Evolutionary conservation across 2,888 invertebrate genomes (phyloP).

Genomic region (Ditula angustiorana): DNA sequence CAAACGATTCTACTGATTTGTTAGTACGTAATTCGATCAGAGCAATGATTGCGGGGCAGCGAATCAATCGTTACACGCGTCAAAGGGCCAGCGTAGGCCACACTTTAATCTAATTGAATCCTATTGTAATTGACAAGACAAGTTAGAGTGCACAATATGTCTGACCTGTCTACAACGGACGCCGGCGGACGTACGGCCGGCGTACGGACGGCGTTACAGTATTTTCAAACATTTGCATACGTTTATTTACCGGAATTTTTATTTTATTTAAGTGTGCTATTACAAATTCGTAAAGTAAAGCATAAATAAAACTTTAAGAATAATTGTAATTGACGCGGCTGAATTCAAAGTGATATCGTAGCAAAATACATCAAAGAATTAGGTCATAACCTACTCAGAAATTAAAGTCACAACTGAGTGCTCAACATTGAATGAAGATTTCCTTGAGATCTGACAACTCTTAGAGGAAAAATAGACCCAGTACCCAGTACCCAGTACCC

Average conservation of each 20-base stretch:
- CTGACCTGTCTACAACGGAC: background rate
- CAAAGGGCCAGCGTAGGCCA: constrained; percentile 46
- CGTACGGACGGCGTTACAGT: no score
- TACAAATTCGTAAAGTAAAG: no score
- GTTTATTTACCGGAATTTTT: no score
- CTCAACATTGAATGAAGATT: constrained; percentile 7
- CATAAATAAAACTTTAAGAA: no score
- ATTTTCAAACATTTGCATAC: no score
- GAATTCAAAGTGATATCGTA: background rate
- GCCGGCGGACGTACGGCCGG: no score
- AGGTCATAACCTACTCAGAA: background rate
- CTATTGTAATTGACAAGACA: constrained; percentile 12
- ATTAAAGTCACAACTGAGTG: background rate
- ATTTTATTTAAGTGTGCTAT: no score
- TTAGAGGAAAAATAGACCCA: constrained; percentile 16
- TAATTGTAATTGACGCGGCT: no score
- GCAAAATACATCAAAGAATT: background rate
- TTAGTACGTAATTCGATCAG: constrained; percentile 35
- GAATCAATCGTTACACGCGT: constrained; percentile 49
- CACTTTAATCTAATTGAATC: constrained; percentile 56
- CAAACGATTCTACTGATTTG: constrained; percentile 30
- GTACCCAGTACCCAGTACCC: no score
- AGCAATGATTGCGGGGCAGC: constrained; percentile 44
- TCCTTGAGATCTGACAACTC: constrained; percentile 26
- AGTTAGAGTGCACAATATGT: constrained; percentile 3